A percentile compares a stretch with the other conserved stretches of the same genome.
These are phyloP conservation scores for Pseudomyrmex pallidus DNA, from an alignment of 1,140 invertebrate genomes.

Conservation along the genomic window DNA sequence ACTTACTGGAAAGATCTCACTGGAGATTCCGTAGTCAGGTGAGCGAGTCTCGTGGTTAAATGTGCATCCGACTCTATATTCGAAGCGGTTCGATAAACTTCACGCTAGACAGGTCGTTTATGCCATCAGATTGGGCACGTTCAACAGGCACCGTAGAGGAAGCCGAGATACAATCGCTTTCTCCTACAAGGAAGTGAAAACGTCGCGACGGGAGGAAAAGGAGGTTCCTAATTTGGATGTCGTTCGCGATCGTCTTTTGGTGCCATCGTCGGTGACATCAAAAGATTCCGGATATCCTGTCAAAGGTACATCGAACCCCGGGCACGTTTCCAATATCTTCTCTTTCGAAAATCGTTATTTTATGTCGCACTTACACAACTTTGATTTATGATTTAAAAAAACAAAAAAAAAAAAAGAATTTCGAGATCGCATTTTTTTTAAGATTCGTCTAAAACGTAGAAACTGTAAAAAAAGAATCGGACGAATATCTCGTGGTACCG, in stretches of 20 bases:
- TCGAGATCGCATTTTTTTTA: slow-evolving; percentile 1
- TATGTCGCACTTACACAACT: neutral
- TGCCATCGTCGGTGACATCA: slow-evolving; percentile 73
- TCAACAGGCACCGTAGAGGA: slow-evolving; percentile 68
- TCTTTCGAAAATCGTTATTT: neutral
- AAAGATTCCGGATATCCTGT: slow-evolving; percentile 39
- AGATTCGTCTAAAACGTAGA: no score
- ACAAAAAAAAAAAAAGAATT: neutral
- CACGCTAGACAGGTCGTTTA: slow-evolving; percentile 70
- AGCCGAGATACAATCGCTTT: slow-evolving; percentile 68
- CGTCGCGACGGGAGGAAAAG: neutral
- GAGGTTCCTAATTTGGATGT: slow-evolving; percentile 66
- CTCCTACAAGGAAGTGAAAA: slow-evolving; percentile 67
- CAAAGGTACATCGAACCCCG: slow-evolving; percentile 60
- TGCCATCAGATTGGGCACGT: slow-evolving; percentile 76
- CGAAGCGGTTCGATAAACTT: slow-evolving; percentile 62
- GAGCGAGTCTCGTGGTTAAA: slow-evolving; percentile 34
- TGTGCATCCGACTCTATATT: slow-evolving; percentile 19
- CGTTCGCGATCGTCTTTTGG: slow-evolving; percentile 72
- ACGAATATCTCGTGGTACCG: slow-evolving; percentile 83
- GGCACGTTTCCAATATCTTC: neutral
- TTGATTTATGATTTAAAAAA: neutral
- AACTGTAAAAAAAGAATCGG: slow-evolving; percentile 68
- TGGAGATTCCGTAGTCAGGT: slow-evolving; percentile 74
- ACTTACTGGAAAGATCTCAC: slow-evolving; percentile 82